Conservation (phyloP, 2,888 invertebrate genomes). For the Drosophila lutescens region DNA sequence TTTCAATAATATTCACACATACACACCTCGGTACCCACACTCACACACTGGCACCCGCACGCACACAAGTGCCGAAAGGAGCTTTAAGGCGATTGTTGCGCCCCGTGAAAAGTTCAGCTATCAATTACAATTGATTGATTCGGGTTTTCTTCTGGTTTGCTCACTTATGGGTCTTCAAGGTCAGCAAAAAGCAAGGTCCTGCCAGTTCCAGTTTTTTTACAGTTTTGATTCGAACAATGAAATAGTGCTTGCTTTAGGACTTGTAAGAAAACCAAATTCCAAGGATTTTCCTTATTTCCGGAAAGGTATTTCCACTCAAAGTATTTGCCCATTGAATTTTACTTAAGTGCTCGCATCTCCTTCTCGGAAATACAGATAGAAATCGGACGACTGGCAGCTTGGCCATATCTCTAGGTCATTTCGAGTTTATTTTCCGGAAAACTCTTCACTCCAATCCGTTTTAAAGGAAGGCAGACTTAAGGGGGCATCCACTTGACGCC, state of each 20-base stretch:
- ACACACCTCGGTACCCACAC: slow-evolving; percentile 20
- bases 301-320: not conserved
- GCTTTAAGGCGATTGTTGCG: slow-evolving; percentile 25
- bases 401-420: not conserved
- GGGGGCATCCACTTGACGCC: slow-evolving; percentile 31
- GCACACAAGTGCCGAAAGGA: not conserved
- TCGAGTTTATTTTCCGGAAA: slow-evolving; percentile 1
- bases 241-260: no score
- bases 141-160: not conserved
- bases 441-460: not conserved
- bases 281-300: not conserved
- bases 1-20: slow-evolving; percentile 67
- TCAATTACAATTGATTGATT: slow-evolving; percentile 20
- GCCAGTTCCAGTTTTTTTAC: no score
- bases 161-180: not conserved
- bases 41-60: not conserved
- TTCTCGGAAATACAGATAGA: not conserved
- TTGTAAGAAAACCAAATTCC: not conserved
- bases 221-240: no score
- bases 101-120: slow-evolving; percentile 6
- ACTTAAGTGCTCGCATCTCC: not conserved
- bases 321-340: not conserved
- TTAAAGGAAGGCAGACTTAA: slow-evolving; percentile 7
- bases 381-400: slow-evolving; percentile 2
- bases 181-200: not conserved